Base-by-base conservation (phyloP, 2,113 vertebrate genomes). In the Dicaeum eximium region DNA sequence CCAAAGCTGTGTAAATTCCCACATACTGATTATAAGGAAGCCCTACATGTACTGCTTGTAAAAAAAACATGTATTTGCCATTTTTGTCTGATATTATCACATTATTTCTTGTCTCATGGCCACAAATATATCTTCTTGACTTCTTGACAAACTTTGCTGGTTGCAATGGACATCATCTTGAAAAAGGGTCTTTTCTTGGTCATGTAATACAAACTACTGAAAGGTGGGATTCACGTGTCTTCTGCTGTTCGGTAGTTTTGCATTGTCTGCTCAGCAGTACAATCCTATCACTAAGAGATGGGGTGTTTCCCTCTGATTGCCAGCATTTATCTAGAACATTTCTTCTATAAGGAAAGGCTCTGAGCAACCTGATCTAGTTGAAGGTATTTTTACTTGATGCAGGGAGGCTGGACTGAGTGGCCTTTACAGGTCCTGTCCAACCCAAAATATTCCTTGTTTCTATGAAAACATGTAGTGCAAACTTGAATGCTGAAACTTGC, bases 131-230 rank as follows among this genome's bases (percentile, higher is more conserved):
- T 42, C 18, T 53, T 72, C 53, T n/a, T 64, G 33, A n/a, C 7
- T 12, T 10, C n/a, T n/a, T n/a, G n/a, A 40, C 0, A 1, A 7
- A 23, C 4, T 74, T 64, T 69, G 3, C 25, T 66, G 25, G 7
- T 16, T 44, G 17, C 25, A 57, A 15, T 11, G 23, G 9, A 13
- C 3, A 53, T 12, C 7, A 10, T 33, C 37, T 35, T 72, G 18
- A 66, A 12, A 70, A 82, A 67, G 40, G 18, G 56, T 4, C 3
- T 48, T n/a, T 38, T 51, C 40, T 57, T 72, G 9, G 12, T 58
- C 1, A 1, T 83, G 23, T 31, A 50, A 44, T 47, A 31, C 5
- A 30, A 80, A 21, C 7, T 35, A 15, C 10, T 50, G 50, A 53
- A 79, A 72, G 13, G 5, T 51, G 45, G 17, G 19, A 51, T 78